phyloP scores from a whole-genome alignment of 1,140 invertebrate species.

The Micrasema longulum region DNA sequence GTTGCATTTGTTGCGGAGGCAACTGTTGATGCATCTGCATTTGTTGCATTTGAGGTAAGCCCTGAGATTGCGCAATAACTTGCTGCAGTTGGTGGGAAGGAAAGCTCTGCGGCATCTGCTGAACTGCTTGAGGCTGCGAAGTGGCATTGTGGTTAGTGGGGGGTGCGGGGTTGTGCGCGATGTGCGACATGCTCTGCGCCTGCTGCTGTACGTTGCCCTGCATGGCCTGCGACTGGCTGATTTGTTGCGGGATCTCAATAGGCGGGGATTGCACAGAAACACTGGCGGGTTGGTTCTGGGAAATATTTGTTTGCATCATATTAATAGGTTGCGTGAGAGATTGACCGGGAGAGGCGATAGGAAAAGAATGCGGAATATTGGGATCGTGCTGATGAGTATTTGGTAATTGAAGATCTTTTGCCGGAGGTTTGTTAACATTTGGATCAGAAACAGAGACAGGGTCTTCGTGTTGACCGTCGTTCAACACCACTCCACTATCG shows the following conservation, averaged over 20 bases:
- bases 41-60: conserved; percentile 64
- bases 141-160: conserved; percentile 60
- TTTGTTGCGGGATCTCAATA: conserved; percentile 66
- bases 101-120: conserved; percentile 68
- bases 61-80: conserved; percentile 67
- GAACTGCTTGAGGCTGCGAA: conserved; percentile 58
- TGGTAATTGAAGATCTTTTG: conserved; percentile 61
- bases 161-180: conserved; percentile 61
- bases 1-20: conserved; percentile 60
- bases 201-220: conserved; percentile 63
- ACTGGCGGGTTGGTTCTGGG: conserved; percentile 61
- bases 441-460: conserved; percentile 57
- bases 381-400: conserved; percentile 64
- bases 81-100: conserved; percentile 69
- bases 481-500: conserved; percentile 66
- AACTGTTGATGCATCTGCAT: conserved; percentile 67
- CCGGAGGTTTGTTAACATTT: conserved; percentile 62
- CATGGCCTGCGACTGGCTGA: conserved; percentile 61
- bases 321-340: conserved; percentile 66
- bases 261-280: conserved; percentile 67
- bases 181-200: conserved; percentile 67
- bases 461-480: conserved; percentile 67
- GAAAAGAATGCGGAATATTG: conserved; percentile 65
- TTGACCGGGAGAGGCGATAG: conserved; percentile 66
- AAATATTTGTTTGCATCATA: conserved; percentile 64